phyloP scores from a whole-genome alignment of 1,140 invertebrate genomes.

The Augochlora pura region DNA sequence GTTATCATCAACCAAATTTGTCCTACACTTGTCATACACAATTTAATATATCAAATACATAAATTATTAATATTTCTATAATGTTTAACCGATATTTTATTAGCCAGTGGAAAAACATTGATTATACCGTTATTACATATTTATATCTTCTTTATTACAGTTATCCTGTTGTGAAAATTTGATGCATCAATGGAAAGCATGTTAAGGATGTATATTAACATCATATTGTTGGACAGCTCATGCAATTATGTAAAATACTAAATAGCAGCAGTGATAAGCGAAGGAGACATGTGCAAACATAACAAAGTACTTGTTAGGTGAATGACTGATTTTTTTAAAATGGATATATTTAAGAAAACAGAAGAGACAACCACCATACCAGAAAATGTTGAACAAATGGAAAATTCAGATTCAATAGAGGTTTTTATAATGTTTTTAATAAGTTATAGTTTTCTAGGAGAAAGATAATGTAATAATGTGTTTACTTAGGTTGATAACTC shows the following conservation, averaged over 20 bases:
- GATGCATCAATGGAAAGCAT: not conserved
- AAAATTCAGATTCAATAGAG: slow-evolving; percentile 63
- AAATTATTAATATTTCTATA: not conserved
- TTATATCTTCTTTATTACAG: not conserved
- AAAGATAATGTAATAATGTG: slow-evolving; percentile 1
- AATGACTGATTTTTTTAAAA: slow-evolving; percentile 62
- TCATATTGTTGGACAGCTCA: not conserved
- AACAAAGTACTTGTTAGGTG: slow-evolving; percentile 63
- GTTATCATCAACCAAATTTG: not conserved
- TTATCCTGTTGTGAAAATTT: not conserved
- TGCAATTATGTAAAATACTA: not conserved
- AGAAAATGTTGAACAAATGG: slow-evolving; percentile 29
- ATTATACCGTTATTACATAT: not conserved
- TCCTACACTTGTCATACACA: not conserved
- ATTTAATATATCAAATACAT: not conserved
- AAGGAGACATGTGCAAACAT: slow-evolving; percentile 64
- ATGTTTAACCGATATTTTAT: not conserved
- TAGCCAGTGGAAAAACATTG: no score
- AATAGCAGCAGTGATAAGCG: slow-evolving; percentile 22
- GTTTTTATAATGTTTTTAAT: slow-evolving; percentile 30
- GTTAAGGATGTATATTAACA: no score
- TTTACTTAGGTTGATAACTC: slow-evolving; percentile 88
- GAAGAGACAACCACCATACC: slow-evolving; percentile 11
- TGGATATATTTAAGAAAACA: slow-evolving; percentile 45
- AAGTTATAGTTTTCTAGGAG: not conserved